A percentile compares a stretch with the other conserved stretches of the same genome.
Evolutionary conservation across 1,140 invertebrate genomes (phyloP).

Genomic region (Drosophila hydei): DNA sequence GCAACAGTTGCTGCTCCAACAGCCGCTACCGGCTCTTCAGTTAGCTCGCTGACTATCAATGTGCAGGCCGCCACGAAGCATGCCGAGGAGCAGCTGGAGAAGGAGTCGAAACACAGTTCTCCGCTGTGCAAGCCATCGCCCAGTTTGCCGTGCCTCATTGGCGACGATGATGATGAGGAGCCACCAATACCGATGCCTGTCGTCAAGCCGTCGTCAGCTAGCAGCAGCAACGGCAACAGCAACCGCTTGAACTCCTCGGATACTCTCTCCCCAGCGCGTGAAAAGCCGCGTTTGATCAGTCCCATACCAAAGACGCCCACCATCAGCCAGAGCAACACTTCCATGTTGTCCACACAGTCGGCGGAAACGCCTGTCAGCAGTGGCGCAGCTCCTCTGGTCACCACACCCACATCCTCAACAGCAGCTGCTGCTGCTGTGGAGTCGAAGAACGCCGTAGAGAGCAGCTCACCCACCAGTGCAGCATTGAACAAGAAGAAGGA

Average conservation of each 20-base stretch:
- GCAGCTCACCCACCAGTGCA: conserved; percentile 42
- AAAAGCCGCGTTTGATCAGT: conserved; percentile 85
- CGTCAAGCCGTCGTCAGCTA: background rate
- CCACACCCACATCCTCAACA: conserved; percentile 70
- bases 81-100: conserved; percentile 53
- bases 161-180: conserved; percentile 73
- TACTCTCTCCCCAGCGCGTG: conserved; percentile 81
- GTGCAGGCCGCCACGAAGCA: conserved; percentile 72
- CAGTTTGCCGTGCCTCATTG: conserved; percentile 75
- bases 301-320: conserved; percentile 86
- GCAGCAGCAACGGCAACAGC: conserved; percentile 8
- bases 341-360: conserved; percentile 67
- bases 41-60: conserved; percentile 71
- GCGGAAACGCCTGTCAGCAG: conserved; percentile 65
- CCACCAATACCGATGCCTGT: conserved; percentile 15
- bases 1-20: conserved; percentile 53
- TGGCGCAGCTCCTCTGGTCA: conserved; percentile 45
- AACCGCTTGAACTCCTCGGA: conserved; percentile 16
- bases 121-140: conserved; percentile 80
- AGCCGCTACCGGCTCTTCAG: conserved; percentile 30
- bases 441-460: conserved; percentile 21
- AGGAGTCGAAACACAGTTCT: conserved; percentile 43
- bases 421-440: conserved; percentile 33
- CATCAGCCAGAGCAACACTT: conserved; percentile 60
- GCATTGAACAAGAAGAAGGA: conserved; percentile 85